Base-by-base conservation (phyloP, 2,888 invertebrate genomes). In the Doris montereyensis region DNA sequence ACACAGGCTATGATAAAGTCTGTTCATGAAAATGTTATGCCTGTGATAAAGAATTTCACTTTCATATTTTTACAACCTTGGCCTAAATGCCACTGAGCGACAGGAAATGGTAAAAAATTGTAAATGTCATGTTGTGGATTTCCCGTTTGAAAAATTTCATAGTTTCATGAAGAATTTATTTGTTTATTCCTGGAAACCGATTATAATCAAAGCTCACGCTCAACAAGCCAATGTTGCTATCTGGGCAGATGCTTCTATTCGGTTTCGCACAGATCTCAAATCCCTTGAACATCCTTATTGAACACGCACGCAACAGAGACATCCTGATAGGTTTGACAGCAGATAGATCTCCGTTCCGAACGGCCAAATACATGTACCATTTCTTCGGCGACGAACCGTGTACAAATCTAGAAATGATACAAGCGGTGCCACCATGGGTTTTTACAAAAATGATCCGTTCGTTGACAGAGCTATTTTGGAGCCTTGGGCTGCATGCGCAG, bases 381-480 rank as follows among this genome's bases (percentile, higher is more conserved):
- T 81, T 77, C 72, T 77, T 79, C 35, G 81, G 81, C 24, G 81
- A 81, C 65, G 77, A 79, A 35, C 74, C 77, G 10, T 81, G 81
- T 65, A 74, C 73, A 24, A 79, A 79, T 26, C 30, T 79, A 2
- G 26, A 32, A 17, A 41, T 77, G 10, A n/a, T 26, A 2, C 76
- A 79, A 62, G 62, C 70, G 8, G 77, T 24, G 77, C 77, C 17
- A 75, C 77, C 10, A 71, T 73, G 24, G 74, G 77, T 35, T 26
- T 79, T 30, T 79, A 70, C 41, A 77, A 81, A 35, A 34, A 68
- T 2, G 80, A 80, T 35, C 74, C 68, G 17, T 80, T 80, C 57
- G 80, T 80, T 1, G 76, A 76, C 17, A 77, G 76, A 34, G 79
- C 35, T 17, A 52, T 81, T 24, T 8, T 81, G 60, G 75, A 77